Evolutionary conservation across 37 sponge, comb jelly and placozoan species (phyloP).

Genomic region (Dysidea cf. avara): DNA sequence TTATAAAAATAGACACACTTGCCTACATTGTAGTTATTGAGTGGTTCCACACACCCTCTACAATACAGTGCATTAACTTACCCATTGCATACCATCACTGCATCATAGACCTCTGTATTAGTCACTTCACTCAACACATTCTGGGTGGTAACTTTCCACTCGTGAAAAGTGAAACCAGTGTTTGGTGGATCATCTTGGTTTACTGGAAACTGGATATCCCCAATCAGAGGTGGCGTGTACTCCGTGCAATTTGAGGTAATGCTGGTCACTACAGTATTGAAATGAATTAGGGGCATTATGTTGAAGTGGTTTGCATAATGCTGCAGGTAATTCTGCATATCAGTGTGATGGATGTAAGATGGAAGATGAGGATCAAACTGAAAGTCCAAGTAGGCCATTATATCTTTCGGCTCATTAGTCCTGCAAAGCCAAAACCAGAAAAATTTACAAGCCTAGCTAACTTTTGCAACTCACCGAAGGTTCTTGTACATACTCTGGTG

Average conservation of each 20-base stretch:
- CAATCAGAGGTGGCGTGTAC: too few relatives aligned
- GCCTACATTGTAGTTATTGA: too few relatives aligned
- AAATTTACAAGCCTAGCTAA: too few relatives aligned
- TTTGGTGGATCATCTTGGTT: background rate
- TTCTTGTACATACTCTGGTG: too few relatives aligned
- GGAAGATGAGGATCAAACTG: too few relatives aligned
- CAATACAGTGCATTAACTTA: too few relatives aligned
- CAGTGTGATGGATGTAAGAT: conserved; percentile 42
- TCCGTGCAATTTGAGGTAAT: conserved; percentile 25
- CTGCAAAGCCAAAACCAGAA: conserved; percentile 34
- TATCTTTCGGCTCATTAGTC: conserved; percentile 72
- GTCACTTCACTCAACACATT: too few relatives aligned
- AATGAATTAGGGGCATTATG: conserved; percentile 37
- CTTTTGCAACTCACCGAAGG: conserved; percentile 46
- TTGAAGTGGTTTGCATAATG: conserved; percentile 50
- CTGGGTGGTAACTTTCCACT: conserved; percentile 65
- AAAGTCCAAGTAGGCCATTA: conserved; percentile 84
- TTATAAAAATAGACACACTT: too few relatives aligned
- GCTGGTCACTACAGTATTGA: conserved; percentile 37
- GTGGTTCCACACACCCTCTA: too few relatives aligned
- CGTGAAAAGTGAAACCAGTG: background rate
- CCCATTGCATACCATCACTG: conserved; percentile 80
- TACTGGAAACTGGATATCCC: too few relatives aligned
- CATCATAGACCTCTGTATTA: conserved; percentile 49
- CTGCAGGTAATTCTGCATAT: conserved; percentile 54